Evolutionary conservation across 2,797 vertebrate genomes (phyloP).

Genomic region (Neosilurus mollespiculum): DNA sequence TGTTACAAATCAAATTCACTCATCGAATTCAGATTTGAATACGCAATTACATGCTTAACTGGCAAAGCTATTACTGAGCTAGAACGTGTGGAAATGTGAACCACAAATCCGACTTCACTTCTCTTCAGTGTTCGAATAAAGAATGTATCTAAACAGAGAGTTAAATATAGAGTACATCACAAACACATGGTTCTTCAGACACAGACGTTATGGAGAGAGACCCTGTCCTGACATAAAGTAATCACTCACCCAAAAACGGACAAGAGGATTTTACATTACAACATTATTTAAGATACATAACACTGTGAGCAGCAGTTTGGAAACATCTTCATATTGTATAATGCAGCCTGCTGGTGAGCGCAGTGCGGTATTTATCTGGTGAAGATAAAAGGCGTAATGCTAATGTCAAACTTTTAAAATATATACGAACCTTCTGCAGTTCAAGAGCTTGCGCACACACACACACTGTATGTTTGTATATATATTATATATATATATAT

Average conservation of each 20-base stretch:
- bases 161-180: neutral
- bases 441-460: neutral
- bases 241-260: constrained; percentile 5
- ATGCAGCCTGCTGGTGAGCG: constrained; percentile 2
- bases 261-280: neutral
- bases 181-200: neutral
- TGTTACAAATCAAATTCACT: neutral
- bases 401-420: neutral
- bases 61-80: neutral
- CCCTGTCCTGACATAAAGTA: neutral
- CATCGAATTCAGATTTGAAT: neutral
- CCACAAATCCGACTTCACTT: too few relatives aligned
- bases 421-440: neutral
- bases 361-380: neutral
- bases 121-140: neutral
- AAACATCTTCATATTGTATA: neutral
- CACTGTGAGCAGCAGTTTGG: constrained; percentile 17
- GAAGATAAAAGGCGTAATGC: neutral
- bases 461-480: too few relatives aligned
- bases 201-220: neutral
- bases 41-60: neutral
- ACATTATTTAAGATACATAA: constrained; percentile 13
- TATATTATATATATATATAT: too few relatives aligned
- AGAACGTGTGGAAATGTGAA: neutral
- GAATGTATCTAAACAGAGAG: too few relatives aligned